phyloP scores from a whole-genome alignment of 2,113 vertebrate genomes.

The Halcyon malimbica region DNA sequence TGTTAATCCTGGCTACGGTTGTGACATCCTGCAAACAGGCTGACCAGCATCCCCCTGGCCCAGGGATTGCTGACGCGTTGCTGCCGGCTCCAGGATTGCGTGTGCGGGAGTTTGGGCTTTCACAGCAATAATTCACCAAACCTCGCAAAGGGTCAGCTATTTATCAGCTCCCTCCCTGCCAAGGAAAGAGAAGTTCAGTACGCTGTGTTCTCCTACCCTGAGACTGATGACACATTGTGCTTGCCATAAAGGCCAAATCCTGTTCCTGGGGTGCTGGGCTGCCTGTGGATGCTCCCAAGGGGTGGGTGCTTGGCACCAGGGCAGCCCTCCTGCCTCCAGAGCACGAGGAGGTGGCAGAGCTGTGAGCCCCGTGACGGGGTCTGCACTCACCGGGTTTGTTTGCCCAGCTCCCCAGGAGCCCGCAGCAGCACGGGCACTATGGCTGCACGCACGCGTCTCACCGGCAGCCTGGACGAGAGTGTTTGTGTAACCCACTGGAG shows the following conservation, averaged over 20 bases:
- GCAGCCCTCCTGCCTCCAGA: not conserved
- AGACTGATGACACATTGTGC: not conserved
- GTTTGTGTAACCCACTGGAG: not conserved
- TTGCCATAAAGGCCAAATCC: not conserved
- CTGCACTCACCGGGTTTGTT: not conserved
- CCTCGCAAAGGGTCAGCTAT: slow-evolving; percentile 37
- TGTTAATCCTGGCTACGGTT: not conserved
- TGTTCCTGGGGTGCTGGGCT: not conserved
- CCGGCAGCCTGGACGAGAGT: not conserved
- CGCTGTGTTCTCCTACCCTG: not conserved
- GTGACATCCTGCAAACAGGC: not conserved
- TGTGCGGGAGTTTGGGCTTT: not conserved
- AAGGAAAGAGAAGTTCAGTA: slow-evolving; percentile 7
- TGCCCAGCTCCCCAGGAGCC: not conserved
- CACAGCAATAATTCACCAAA: slow-evolving; percentile 19
- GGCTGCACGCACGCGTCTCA: rapidly evolving
- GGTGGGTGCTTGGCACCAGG: not conserved
- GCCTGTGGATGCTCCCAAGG: not conserved
- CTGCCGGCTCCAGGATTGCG: not conserved
- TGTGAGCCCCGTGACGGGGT: not conserved
- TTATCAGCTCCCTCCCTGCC: slow-evolving; percentile 46
- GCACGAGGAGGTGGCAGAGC: not conserved
- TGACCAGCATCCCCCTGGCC: not conserved
- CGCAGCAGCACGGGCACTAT: rapidly evolving
- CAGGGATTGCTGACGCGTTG: rapidly evolving